phyloP scores from a whole-genome alignment of 23 tunicate species.

The Pegea sp. region DNA sequence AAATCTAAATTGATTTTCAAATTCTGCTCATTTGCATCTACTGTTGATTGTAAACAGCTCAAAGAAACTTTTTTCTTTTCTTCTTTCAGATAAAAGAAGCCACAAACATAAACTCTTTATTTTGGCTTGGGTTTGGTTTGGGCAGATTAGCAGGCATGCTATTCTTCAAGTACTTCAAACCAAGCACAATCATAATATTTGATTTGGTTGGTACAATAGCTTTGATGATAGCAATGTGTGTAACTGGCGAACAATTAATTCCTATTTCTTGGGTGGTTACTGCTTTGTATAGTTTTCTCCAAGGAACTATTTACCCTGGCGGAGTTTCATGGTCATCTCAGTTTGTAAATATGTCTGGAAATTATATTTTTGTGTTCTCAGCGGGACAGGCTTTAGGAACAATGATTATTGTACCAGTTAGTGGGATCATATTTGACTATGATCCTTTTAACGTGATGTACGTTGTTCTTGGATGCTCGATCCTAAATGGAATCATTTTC shows the following conservation, averaged over 20 bases:
- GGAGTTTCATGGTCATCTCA: constrained; percentile 89
- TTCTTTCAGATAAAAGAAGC: constrained; percentile 18
- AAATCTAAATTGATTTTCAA: no score
- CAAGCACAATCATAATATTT: constrained; percentile 26
- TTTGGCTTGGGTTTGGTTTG: constrained; percentile 81
- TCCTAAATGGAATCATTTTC: constrained; percentile 31
- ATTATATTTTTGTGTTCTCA: constrained; percentile 77
- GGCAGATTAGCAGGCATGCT: constrained; percentile 64
- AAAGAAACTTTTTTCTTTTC: neutral
- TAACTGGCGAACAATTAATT: constrained; percentile 30
- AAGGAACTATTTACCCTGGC: constrained; percentile 69
- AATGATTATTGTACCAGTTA: constrained; percentile 65
- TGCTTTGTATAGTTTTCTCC: constrained; percentile 64
- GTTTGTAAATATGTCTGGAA: constrained; percentile 91
- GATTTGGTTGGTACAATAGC: constrained; percentile 56
- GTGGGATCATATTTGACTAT: constrained; percentile 50
- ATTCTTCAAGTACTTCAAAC: constrained; percentile 18
- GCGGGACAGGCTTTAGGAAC: constrained; percentile 87
- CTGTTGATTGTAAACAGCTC: no score
- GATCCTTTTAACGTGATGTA: constrained; percentile 87
- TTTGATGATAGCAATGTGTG: constrained; percentile 45
- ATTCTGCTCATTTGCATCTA: no score
- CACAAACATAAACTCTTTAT: constrained; percentile 64
- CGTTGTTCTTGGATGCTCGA: constrained; percentile 53
- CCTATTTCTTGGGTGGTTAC: constrained; percentile 73